Evolutionary conservation across 2,888 invertebrate genomes (phyloP), one percentile per base, ranked within the genome.

Genomic region (Hemistola chrysoprasaria): DNA sequence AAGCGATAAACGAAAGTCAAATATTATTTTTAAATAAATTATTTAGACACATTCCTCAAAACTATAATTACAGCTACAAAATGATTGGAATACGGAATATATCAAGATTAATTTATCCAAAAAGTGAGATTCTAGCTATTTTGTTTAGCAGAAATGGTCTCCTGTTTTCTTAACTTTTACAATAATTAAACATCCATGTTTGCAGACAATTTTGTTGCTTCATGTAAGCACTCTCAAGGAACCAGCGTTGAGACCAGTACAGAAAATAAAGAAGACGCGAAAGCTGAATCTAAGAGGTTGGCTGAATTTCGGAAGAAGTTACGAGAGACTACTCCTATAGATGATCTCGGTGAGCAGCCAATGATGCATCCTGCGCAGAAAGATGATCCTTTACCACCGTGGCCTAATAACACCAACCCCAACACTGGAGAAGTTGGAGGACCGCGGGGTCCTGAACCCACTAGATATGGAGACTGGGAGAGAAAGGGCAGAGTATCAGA

Each of bases 381-480:
- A 72, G 93, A 95, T 62, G 95, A 97, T 62, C 95, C 97, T 0
- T 80, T 98, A 11, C 91, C 92, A 58, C 91, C 95, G 1, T 97
- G 94, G 91, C 98, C 98, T 7, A 91, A 97, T 68, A 93, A 95
- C 66, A 93, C 91, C 1, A 98, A 99, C 84, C 98, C 98, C 3
- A 68, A 92, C 41, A 99, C 98, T 3, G 99, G 99, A 6, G 99
- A 99, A 91, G 87, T 97, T 40, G 97, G 97, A 22, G 99, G 99
- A 0, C 99, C 99, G 0, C 90, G 92, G 60, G 99, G 99, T 3
- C 99, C 98, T 0, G 99, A 99, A 89, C 99, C 99, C 5, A 99
- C 99, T 6, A 92, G 99, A 58, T 99, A 97, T 85, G 99, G 99
- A 1, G 99, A 99, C 84, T 99, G 99, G 99, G 99, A 99, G 77